Evolutionary conservation across 2,888 invertebrate species (phyloP).

Genomic region (Chouioia cunea): DNA sequence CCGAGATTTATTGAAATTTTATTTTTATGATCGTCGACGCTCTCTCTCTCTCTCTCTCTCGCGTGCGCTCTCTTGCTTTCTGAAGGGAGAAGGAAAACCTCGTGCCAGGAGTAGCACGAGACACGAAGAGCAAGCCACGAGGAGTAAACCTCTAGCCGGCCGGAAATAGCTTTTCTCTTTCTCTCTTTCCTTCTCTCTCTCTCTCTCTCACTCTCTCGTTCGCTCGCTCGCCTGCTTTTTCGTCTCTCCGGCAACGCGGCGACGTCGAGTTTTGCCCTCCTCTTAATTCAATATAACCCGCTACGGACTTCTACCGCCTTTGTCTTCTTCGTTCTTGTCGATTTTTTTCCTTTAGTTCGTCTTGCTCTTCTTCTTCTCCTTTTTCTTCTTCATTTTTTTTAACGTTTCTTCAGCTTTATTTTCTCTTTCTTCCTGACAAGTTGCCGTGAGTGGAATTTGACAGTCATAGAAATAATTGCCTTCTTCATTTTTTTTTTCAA

Average conservation of each 20-base stretch:
- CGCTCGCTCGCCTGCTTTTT: conserved; percentile 44
- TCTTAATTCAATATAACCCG: conserved; percentile 65
- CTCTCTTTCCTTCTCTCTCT: conserved; percentile 19
- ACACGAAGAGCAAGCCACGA: not conserved
- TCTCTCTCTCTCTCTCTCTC: too few relatives aligned
- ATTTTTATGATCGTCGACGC: conserved; percentile 63
- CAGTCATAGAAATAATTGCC: too few relatives aligned
- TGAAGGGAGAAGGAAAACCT: not conserved
- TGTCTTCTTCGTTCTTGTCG: conserved; percentile 28
- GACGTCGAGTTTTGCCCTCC: conserved; percentile 50
- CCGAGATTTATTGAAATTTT: conserved; percentile 69
- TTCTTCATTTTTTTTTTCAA: too few relatives aligned
- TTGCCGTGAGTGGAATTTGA: too few relatives aligned
- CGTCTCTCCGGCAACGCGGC: conserved; percentile 22
- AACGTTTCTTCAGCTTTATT: not conserved
- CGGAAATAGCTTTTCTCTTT: conserved; percentile 27
- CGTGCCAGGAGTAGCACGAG: conserved; percentile 5
- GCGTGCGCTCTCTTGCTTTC: too few relatives aligned
- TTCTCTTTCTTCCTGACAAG: not conserved
- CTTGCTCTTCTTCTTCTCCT: not conserved
- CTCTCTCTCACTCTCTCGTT: conserved; percentile 13
- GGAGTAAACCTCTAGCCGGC: conserved; percentile 13
- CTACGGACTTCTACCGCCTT: conserved; percentile 10
- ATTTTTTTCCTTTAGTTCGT: not conserved
- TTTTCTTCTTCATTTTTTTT: not conserved